Conservation (phyloP, 2,113 vertebrate species). For the Hippoglossus stenolepis region DNA sequence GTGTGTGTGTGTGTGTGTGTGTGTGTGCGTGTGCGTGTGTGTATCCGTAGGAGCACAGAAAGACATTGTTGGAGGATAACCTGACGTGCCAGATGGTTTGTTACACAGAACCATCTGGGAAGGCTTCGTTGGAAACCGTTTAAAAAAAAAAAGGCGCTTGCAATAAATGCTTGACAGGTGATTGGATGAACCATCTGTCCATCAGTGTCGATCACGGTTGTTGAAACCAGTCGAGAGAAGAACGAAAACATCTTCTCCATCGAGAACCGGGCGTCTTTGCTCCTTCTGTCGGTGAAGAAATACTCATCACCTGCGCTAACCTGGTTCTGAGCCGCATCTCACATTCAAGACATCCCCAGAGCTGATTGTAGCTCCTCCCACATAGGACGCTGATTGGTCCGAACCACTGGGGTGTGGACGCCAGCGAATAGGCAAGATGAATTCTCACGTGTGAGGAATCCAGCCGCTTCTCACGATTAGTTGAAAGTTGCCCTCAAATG, state of each 20-base stretch:
- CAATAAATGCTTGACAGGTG: not conserved
- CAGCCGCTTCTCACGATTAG: not conserved
- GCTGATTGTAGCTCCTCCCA: not conserved
- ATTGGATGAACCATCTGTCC: conserved; percentile 7
- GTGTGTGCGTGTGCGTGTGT: conserved; percentile 4
- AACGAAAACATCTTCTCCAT: not conserved
- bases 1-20: not conserved
- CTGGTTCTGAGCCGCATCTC: not conserved
- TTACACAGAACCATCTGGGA: conserved; percentile 3
- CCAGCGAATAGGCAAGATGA: not conserved
- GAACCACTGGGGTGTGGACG: not conserved
- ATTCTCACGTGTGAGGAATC: not conserved
- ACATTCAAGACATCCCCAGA: no score
- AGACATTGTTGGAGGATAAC: conserved; percentile 1
- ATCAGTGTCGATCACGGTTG: not conserved
- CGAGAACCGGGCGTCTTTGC: not conserved
- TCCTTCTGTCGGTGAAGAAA: not conserved
- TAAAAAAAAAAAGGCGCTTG: not conserved
- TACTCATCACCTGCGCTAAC: not conserved
- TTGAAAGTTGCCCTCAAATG: not conserved
- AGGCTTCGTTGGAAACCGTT: not conserved
- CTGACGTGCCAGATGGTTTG: conserved; percentile 5
- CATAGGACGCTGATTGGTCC: not conserved
- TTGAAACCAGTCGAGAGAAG: not conserved
- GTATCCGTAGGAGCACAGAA: conserved; percentile 1